Conservation (phyloP, 1,140 invertebrate species). For the Tigriopus japonicus region DNA sequence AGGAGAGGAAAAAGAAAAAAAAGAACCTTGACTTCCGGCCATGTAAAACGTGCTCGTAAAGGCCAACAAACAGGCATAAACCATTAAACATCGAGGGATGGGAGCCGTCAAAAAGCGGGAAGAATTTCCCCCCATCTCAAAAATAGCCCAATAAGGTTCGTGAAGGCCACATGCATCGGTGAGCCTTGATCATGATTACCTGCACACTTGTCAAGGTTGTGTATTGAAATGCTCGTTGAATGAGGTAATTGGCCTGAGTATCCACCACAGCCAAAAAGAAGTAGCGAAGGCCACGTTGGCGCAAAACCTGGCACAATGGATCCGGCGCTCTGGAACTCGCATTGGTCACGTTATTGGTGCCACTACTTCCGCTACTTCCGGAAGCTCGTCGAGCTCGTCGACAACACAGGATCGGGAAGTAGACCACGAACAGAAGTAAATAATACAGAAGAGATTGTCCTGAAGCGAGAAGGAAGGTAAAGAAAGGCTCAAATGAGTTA, state of each 20-base stretch:
- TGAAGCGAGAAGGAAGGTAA: conserved; percentile 3
- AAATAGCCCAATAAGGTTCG: too few relatives aligned
- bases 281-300: conserved; percentile 48
- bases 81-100: too few relatives aligned
- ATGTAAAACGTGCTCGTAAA: too few relatives aligned
- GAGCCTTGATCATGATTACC: conserved; percentile 23
- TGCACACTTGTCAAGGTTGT: conserved; percentile 42
- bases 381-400: background rate
- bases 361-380: too few relatives aligned
- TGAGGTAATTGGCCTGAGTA: conserved; percentile 54
- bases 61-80: too few relatives aligned
- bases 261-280: conserved; percentile 51
- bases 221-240: conserved; percentile 49
- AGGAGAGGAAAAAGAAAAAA: too few relatives aligned
- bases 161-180: background rate
- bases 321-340: conserved; percentile 26
- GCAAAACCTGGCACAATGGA: conserved; percentile 42
- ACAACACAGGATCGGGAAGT: conserved; percentile 10
- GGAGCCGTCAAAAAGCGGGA: too few relatives aligned
- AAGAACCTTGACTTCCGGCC: too few relatives aligned
- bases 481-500: too few relatives aligned
- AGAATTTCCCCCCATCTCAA: too few relatives aligned
- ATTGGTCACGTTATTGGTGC: too few relatives aligned
- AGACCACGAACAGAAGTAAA: conserved; percentile 9
- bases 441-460: conserved; percentile 11